A percentile compares a stretch with the other conserved stretches of the same genome.
phyloP scores from a whole-genome alignment of 2,888 invertebrate species.

The Lasioglossum lativentre region DNA sequence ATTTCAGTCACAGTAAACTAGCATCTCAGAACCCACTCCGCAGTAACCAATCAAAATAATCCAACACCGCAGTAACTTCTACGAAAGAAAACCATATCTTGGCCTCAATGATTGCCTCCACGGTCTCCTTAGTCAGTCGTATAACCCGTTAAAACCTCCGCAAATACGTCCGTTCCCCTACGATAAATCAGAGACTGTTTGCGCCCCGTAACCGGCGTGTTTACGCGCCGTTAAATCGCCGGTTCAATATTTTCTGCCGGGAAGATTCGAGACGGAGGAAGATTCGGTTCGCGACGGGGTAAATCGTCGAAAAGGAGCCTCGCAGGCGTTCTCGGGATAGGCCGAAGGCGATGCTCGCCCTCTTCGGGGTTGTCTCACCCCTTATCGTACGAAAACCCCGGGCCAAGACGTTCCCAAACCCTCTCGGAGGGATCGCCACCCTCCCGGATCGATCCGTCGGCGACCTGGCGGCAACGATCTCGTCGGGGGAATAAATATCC shows the following conservation, averaged over 20 bases:
- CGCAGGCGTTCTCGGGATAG: slow-evolving; percentile 17
- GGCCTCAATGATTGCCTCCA: neutral
- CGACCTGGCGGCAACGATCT: slow-evolving; percentile 44
- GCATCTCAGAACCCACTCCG: neutral
- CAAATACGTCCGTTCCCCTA: slow-evolving; percentile 15
- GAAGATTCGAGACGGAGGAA: slow-evolving; percentile 5
- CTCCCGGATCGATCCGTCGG: slow-evolving; percentile 56
- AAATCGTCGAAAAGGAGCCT: slow-evolving; percentile 42
- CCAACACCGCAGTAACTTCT: neutral
- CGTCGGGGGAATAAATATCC: slow-evolving; percentile 60
- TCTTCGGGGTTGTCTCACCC: slow-evolving; percentile 53
- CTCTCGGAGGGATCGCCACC: slow-evolving; percentile 42
- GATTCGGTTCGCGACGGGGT: neutral
- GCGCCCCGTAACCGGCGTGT: slow-evolving; percentile 38
- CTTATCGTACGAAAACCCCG: slow-evolving; percentile 51
- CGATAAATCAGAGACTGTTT: slow-evolving; percentile 46
- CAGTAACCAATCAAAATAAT: neutral
- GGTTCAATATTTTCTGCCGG: slow-evolving; percentile 43
- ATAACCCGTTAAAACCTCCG: neutral
- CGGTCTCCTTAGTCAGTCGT: neutral
- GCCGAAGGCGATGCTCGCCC: slow-evolving; percentile 39
- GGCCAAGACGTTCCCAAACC: slow-evolving; percentile 47
- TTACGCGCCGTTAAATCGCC: slow-evolving; percentile 59
- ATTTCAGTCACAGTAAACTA: neutral
- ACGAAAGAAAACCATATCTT: neutral